Evolutionary conservation across 1,140 invertebrate species (phyloP), one percentile per base, ranked within the genome.

Genomic region (Zaprionus nigranus): DNA sequence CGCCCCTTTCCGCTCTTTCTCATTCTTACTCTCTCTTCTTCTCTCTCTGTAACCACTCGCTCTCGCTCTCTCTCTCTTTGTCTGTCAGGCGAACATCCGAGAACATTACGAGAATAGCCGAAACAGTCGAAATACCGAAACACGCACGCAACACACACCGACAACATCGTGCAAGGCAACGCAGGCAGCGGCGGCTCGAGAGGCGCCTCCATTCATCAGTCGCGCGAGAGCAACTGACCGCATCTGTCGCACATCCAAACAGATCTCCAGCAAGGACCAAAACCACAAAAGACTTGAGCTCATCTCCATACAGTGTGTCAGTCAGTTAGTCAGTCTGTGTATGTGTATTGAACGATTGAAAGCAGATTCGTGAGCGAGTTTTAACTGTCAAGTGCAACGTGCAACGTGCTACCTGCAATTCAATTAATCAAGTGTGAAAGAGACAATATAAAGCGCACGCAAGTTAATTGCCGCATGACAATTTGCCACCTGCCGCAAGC

Each of bases 141-240:
- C 40, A 46, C 40, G 24, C 40, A 40, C 34, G 12, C n/a, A 59
- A 34, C 38, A 65, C 38, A 65, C 5, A 28, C 22, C 34, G 67
- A 54, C 56, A 24, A 28, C 53, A 46, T 57, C 60, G 56, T 54
- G 51, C 49, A 54, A 30, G 28, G 38, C 46, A 40, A 20, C 24
- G 20, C 38, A 40, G 51, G 62, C 40, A 53, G 51, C 24, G 26
- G 62, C 67, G 51, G 54, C 36, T 2, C 56, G 30, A 72, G 38
- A 20, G 56, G 22, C 51, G 17, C 26, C 57, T 36, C 20, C 73
- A 64, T 71, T 60, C 60, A 70, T 73, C 80, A 87, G 83, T 87
- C 78, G 85, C 78, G 75, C 75, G 81, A 83, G 78, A 84, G 84
- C 84, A 82, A 72, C 77, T 74, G 84, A 56, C 73, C 80, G 73